These are phyloP conservation scores for Campaea margaritaria DNA, from an alignment of 2,888 invertebrate species.

Conservation along the genomic window DNA sequence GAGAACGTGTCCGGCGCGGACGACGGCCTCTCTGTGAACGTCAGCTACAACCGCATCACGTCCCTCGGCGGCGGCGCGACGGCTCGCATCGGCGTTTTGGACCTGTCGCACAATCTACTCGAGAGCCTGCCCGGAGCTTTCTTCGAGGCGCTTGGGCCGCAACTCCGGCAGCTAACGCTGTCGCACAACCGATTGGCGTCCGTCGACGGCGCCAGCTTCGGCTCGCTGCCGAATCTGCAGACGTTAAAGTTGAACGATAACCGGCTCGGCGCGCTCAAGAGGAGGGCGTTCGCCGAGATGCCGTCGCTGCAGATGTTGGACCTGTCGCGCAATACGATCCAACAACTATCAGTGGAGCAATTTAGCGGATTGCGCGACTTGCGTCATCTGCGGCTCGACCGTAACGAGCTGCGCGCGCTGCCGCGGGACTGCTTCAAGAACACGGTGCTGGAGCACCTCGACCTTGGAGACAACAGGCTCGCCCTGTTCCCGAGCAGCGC, in stretches of 20 bases:
- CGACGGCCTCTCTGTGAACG: constrained; percentile 87
- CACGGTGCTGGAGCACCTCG: constrained; percentile 90
- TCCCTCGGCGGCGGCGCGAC: constrained; percentile 56
- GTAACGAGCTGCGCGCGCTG: constrained; percentile 88
- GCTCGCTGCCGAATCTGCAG: constrained; percentile 53
- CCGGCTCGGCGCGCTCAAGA: constrained; percentile 87
- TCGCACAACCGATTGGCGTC: constrained; percentile 84
- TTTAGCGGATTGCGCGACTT: constrained; percentile 86
- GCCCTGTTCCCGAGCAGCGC: constrained; percentile 89
- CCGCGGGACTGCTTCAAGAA: constrained; percentile 90
- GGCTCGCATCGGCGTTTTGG: constrained; percentile 85
- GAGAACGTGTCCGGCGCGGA: constrained; percentile 86
- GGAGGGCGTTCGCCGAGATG: constrained; percentile 87
- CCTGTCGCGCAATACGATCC: constrained; percentile 57
- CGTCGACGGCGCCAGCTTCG: constrained; percentile 74
- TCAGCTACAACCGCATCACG: constrained; percentile 87
- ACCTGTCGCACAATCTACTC: constrained; percentile 87
- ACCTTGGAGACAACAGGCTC: constrained; percentile 89
- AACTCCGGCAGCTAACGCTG: constrained; percentile 68
- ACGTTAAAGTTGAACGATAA: constrained; percentile 87
- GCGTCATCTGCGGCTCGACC: constrained; percentile 87
- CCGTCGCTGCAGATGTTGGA: constrained; percentile 60
- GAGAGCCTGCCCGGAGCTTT: constrained; percentile 84
- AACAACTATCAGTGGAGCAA: constrained; percentile 61
- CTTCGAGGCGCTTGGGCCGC: constrained; percentile 73